Conservation (phyloP, 2,888 invertebrate species). For the Epirrhoe tristata region DNA sequence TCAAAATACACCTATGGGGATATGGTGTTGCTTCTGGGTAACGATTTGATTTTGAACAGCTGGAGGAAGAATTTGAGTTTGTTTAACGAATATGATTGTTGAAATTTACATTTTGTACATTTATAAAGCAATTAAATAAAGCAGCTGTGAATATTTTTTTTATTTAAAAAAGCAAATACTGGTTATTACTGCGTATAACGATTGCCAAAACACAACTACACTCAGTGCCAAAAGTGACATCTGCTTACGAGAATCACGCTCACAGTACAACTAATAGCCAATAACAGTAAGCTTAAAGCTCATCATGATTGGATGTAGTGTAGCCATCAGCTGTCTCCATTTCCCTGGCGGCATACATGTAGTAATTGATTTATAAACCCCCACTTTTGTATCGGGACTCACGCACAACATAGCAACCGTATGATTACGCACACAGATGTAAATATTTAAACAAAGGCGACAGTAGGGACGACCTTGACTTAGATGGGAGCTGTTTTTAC, state of each 20-base stretch:
- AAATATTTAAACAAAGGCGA: constrained; percentile 40
- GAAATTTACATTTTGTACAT: neutral
- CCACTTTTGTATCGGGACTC: constrained; percentile 33
- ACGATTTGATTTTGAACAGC: neutral
- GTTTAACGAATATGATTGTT: neutral
- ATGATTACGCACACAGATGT: constrained; percentile 34
- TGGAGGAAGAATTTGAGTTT: neutral
- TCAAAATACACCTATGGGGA: constrained; percentile 5
- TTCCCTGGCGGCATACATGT: constrained; percentile 18
- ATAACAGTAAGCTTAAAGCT: neutral
- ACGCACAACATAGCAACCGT: constrained; percentile 39
- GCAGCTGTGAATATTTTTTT: no score
- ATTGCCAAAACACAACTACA: neutral
- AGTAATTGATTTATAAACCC: constrained; percentile 46
- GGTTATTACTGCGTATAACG: no score
- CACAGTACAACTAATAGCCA: neutral
- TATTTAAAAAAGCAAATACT: no score
- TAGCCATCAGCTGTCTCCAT: constrained; percentile 3
- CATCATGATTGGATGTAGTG: constrained; percentile 4
- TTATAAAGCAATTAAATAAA: neutral
- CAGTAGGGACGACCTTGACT: constrained; percentile 41
- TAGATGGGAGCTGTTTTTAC: constrained; percentile 35
- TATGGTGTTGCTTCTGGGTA: constrained; percentile 3
- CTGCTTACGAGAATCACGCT: neutral
- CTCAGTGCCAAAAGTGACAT: neutral